A percentile compares a stretch with the other conserved stretches of the same genome.
Evolutionary conservation across 2,888 invertebrate genomes (phyloP).

Genomic region (Aquatica leii): DNA sequence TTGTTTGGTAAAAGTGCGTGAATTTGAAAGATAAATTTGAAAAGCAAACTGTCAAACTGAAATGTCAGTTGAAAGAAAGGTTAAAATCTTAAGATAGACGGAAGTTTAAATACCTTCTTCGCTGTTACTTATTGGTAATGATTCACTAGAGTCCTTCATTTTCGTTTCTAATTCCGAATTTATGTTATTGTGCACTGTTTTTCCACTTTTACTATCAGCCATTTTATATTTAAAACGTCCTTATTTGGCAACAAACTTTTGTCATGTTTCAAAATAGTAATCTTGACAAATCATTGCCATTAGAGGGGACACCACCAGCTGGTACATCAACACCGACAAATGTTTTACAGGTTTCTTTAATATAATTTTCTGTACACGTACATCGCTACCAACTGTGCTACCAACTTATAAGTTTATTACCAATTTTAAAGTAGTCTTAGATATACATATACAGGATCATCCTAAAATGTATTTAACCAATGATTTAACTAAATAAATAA

Average conservation of each 20-base stretch:
- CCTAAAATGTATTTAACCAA: too few relatives aligned
- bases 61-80: conserved; percentile 21
- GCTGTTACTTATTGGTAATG: conserved; percentile 50
- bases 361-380: too few relatives aligned
- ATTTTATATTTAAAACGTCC: conserved; percentile 54
- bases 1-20: neutral
- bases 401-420: too few relatives aligned
- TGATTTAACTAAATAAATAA: too few relatives aligned
- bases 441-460: too few relatives aligned
- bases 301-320: too few relatives aligned
- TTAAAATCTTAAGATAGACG: conserved; percentile 13
- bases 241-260: conserved; percentile 46
- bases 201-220: conserved; percentile 59
- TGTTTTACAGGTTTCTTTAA: neutral
- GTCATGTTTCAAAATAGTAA: conserved; percentile 34
- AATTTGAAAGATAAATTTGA: conserved; percentile 12
- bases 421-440: too few relatives aligned
- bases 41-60: conserved; percentile 16
- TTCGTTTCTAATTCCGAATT: conserved; percentile 41
- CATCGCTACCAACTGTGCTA: too few relatives aligned
- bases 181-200: conserved; percentile 56
- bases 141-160: conserved; percentile 43
- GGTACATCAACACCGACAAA: too few relatives aligned
- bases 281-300: conserved; percentile 15
- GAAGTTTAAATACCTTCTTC: conserved; percentile 39